These are phyloP conservation scores for Platysternon megacephalum DNA, from an alignment of 2,113 vertebrate species.

Conservation along the genomic window DNA sequence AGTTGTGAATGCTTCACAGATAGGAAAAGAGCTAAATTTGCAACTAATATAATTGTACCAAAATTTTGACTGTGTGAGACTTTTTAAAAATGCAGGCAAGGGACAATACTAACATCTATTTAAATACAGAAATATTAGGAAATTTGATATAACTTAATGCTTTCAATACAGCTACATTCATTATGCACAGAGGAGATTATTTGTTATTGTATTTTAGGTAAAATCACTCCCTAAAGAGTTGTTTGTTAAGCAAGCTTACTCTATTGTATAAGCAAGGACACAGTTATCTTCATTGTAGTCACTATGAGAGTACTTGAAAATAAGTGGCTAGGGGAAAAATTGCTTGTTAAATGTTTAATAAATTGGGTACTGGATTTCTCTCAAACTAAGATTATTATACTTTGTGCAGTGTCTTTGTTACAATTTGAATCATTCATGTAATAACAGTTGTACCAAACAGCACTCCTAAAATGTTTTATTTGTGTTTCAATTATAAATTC, in stretches of 20 bases:
- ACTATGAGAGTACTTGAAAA: neutral
- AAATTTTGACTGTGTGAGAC: rapidly evolving
- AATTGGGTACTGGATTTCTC: neutral
- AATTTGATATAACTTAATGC: neutral
- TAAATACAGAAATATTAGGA: neutral
- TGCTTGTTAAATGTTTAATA: neutral
- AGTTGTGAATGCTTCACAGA: neutral
- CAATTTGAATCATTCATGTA: neutral
- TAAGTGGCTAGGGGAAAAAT: neutral
- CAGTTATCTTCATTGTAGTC: neutral
- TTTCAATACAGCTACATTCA: neutral
- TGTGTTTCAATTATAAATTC: neutral
- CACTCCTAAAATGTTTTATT: neutral
- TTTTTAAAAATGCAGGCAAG: neutral
- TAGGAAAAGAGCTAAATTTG: neutral
- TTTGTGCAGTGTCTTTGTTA: neutral
- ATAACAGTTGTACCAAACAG: neutral
- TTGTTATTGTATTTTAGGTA: neutral
- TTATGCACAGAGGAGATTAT: neutral
- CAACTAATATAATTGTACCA: neutral
- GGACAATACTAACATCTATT: rapidly evolving
- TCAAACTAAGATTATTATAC: neutral
- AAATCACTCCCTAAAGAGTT: neutral
- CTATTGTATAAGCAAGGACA: neutral
- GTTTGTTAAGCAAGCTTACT: neutral